Conservation (phyloP, 1,140 invertebrate species). For the Bombus impatiens region DNA sequence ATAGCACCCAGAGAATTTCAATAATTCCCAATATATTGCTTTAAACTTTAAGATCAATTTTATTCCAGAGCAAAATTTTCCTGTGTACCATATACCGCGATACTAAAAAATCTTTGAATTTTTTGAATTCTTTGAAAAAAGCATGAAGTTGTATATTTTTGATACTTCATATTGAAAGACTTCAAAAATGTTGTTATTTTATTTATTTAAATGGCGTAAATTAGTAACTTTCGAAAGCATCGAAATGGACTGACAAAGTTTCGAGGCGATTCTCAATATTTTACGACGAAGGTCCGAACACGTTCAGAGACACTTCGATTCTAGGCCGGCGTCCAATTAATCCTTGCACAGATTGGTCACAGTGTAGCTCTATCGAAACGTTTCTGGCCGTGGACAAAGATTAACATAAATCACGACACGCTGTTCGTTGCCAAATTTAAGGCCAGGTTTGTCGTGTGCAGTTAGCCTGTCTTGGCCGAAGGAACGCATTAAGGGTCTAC, state of each 20-base stretch:
- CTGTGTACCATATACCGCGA: too few species aligned
- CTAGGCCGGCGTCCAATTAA: conserved; percentile 23
- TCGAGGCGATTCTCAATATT: not conserved
- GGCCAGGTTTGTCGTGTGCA: not conserved
- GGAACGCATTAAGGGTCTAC: not conserved
- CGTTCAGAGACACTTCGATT: not conserved
- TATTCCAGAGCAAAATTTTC: too few species aligned
- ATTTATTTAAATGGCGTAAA: too few species aligned
- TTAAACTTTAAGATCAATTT: too few species aligned
- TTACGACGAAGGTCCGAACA: not conserved
- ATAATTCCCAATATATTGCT: not conserved
- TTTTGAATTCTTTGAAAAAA: too few species aligned
- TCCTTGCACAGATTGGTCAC: not conserved
- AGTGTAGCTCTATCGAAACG: conserved; percentile 25
- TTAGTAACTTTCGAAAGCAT: not conserved
- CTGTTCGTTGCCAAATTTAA: conserved; percentile 16
- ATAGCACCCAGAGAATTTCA: not conserved
- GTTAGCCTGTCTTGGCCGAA: not conserved
- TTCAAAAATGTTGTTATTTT: too few species aligned
- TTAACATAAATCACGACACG: conserved; percentile 33
- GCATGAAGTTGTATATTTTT: too few species aligned
- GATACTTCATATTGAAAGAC: too few species aligned
- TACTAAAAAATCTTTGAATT: too few species aligned
- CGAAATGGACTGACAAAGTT: not conserved
- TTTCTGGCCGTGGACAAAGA: not conserved